A percentile compares a stretch with the other conserved stretches of the same genome.
phyloP scores from a whole-genome alignment of 2,888 invertebrate genomes.

The Lasioglossum oenotherae region DNA sequence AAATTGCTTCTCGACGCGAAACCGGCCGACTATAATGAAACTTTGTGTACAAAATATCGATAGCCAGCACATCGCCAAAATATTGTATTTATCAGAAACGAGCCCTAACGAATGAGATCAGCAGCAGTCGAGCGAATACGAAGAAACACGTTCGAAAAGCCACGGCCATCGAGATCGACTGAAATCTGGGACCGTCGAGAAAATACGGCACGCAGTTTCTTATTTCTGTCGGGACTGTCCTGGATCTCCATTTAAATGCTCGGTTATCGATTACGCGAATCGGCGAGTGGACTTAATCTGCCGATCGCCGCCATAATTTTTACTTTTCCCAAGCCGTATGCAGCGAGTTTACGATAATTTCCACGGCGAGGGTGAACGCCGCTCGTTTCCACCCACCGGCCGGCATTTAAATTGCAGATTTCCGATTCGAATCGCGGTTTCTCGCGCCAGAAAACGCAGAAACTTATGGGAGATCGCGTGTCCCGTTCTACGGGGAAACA shows the following conservation, averaged over 20 bases:
- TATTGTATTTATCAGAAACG: background rate
- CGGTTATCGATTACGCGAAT: background rate
- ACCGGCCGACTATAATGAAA: background rate
- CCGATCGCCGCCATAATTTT: background rate
- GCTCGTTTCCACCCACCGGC: background rate
- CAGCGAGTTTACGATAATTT: background rate
- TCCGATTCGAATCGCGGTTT: background rate
- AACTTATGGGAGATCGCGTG: background rate
- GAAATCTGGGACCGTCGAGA: background rate
- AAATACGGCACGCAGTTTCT: background rate
- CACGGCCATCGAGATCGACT: background rate
- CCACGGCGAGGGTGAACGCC: background rate
- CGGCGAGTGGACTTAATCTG: background rate
- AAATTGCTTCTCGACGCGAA: background rate
- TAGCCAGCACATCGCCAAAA: background rate
- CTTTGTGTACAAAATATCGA: background rate
- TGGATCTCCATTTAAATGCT: background rate
- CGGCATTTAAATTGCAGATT: constrained; percentile 20
- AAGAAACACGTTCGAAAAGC: background rate
- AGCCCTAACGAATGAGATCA: background rate
- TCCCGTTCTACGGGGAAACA: background rate
- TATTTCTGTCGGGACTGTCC: background rate
- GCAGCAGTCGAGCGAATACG: background rate
- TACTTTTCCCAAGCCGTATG: background rate
- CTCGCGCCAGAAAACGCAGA: background rate